Conservation (phyloP, 2,113 vertebrate species). For the Phainopepla nitens region DNA sequence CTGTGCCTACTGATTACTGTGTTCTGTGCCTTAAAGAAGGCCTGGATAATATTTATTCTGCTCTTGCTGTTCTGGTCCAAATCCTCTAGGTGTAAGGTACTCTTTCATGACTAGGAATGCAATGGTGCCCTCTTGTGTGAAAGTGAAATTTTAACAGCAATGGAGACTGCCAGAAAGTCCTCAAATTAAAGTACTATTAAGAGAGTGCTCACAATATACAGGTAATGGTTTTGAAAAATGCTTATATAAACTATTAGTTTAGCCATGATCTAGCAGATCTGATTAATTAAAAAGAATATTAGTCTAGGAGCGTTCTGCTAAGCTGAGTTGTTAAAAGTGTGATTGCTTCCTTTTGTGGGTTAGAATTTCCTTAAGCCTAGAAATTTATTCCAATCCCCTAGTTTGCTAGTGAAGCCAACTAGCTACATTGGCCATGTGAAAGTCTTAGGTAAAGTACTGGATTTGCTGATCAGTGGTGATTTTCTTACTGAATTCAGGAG, state of each 20-base stretch:
- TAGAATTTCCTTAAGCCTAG: neutral
- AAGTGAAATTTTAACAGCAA: neutral
- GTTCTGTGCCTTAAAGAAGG: neutral
- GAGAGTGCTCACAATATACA: neutral
- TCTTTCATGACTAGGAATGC: conserved; percentile 10
- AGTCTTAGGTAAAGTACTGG: neutral
- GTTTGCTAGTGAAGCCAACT: neutral
- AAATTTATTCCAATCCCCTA: neutral
- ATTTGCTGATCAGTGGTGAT: neutral
- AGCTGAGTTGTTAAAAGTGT: neutral
- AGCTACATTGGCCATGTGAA: neutral
- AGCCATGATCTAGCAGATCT: neutral
- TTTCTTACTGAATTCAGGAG: neutral
- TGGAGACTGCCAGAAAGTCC: neutral
- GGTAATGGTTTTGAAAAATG: neutral
- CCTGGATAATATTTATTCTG: neutral
- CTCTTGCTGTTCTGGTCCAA: neutral
- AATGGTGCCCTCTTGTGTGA: conserved; percentile 62
- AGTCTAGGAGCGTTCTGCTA: neutral
- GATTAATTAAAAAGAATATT: neutral
- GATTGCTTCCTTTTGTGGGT: neutral
- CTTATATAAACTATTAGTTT: neutral
- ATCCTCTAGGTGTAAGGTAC: neutral
- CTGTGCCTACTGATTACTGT: neutral
- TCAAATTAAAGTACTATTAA: neutral